Percentiles rank a stretch among this genome's conserved stretches.
Evolutionary conservation across 2,888 invertebrate species (phyloP).

Genomic region (Leucophenga montana): DNA sequence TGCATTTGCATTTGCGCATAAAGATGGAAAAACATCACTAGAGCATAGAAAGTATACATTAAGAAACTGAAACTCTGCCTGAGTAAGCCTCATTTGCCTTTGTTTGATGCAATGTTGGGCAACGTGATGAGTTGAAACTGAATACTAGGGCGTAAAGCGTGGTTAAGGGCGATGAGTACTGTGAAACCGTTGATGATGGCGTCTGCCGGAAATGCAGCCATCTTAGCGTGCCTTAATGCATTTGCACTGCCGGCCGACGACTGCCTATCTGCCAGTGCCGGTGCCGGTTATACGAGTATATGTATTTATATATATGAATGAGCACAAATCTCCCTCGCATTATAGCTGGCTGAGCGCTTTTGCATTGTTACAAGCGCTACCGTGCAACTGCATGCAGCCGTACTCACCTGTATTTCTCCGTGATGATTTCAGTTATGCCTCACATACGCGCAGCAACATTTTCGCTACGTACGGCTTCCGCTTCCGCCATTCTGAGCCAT

Average conservation of each 20-base stretch:
- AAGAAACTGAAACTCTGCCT: conserved; percentile 1
- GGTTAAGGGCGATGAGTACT: neutral
- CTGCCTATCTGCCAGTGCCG: too few relatives aligned
- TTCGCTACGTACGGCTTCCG: conserved; percentile 23
- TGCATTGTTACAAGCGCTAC: conserved; percentile 26
- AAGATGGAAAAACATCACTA: neutral
- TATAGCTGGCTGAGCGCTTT: conserved; percentile 23
- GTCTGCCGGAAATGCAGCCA: conserved; percentile 48
- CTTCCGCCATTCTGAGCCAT: conserved; percentile 43
- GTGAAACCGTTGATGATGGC: neutral
- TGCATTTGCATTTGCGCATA: neutral
- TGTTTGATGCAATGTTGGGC: conserved; percentile 10
- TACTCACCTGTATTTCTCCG: neutral
- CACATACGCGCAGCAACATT: neutral
- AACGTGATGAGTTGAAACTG: neutral
- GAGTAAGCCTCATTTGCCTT: conserved; percentile 8
- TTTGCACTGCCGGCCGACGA: conserved; percentile 1
- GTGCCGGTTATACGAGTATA: too few relatives aligned
- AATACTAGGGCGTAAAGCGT: neutral
- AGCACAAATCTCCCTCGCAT: neutral
- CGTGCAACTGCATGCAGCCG: neutral
- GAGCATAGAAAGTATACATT: too few relatives aligned
- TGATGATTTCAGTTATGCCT: neutral
- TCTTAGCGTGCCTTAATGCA: conserved; percentile 36
- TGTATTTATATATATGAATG: too few relatives aligned